These are phyloP conservation scores for Pandion haliaetus DNA, from an alignment of 2,113 vertebrate genomes.

Conservation along the genomic window DNA sequence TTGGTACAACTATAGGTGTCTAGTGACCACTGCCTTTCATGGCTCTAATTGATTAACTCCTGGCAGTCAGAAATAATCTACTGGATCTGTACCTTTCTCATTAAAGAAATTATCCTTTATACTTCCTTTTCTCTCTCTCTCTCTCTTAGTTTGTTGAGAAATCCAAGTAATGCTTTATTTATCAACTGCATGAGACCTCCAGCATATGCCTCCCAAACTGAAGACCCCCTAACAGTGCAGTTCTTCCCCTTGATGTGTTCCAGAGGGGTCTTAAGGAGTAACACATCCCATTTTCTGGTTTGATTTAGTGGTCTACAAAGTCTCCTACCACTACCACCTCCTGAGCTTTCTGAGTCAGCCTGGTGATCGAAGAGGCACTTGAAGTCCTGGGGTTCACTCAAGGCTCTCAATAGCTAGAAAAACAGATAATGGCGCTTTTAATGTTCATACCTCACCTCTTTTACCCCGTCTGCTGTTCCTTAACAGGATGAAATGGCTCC, in stretches of 20 bases:
- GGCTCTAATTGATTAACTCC: neutral
- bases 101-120: neutral
- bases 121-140: neutral
- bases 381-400: neutral
- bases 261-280: conserved; percentile 17
- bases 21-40: neutral
- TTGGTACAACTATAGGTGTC: neutral
- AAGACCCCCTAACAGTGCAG: neutral
- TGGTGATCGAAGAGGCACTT: neutral
- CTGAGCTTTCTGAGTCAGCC: neutral
- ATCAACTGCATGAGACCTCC: neutral
- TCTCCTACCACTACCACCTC: neutral
- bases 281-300: neutral
- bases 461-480: neutral
- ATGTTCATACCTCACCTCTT: neutral
- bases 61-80: neutral
- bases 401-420: neutral
- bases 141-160: neutral
- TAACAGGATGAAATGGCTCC: neutral
- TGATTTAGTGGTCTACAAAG: conserved; percentile 41
- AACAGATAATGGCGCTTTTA: conserved; percentile 3
- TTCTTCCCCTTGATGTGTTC: conserved; percentile 4
- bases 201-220: neutral
- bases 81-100: neutral
- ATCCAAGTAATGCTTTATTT: neutral